phyloP scores from a whole-genome alignment of 2,797 vertebrate species.

The Hapalemur alaotrensis region DNA sequence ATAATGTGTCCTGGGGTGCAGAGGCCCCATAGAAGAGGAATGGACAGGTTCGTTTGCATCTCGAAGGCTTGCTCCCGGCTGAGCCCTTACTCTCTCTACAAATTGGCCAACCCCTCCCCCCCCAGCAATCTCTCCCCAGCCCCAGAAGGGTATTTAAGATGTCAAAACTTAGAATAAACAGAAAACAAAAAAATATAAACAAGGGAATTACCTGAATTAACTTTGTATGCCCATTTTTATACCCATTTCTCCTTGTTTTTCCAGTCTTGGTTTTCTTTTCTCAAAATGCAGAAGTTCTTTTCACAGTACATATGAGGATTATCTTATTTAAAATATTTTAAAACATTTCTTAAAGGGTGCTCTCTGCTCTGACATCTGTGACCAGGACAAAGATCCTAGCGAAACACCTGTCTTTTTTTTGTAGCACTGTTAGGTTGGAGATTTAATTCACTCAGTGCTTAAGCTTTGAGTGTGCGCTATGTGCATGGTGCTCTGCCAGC shows the following conservation, averaged over 20 bases:
- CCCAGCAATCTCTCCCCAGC: background rate
- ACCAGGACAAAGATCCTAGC: background rate
- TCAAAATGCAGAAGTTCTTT: background rate
- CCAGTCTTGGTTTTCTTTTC: background rate
- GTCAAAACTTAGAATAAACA: background rate
- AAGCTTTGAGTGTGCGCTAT: rapidly evolving
- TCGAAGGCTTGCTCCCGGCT: background rate
- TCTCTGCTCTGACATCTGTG: background rate
- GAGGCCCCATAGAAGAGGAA: background rate
- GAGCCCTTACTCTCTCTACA: background rate
- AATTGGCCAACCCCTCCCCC: background rate
- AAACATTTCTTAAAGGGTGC: background rate
- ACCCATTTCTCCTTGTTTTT: background rate
- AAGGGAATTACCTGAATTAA: background rate
- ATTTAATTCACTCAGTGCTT: background rate
- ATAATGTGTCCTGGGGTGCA: background rate
- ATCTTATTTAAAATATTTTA: background rate
- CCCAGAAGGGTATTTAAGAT: background rate
- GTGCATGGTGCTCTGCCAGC: background rate
- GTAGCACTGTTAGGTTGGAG: background rate
- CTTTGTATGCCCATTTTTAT: background rate
- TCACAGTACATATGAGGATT: background rate
- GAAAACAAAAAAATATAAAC: background rate
- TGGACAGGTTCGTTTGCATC: background rate
- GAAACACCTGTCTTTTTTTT: background rate